Conservation (phyloP, 2,888 invertebrate genomes). For the Ptychoptera albimana region DNA sequence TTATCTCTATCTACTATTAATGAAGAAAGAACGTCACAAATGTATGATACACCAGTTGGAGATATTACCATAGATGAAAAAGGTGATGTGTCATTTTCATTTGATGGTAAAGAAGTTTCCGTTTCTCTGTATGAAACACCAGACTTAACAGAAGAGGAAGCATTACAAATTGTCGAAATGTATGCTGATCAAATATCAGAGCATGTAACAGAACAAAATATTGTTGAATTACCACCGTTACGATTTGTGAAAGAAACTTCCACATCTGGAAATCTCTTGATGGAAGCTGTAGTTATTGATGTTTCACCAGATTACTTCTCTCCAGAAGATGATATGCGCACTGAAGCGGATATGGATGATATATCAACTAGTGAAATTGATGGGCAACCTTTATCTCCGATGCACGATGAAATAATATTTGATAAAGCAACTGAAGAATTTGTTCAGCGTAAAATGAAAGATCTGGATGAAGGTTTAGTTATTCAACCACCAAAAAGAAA, state of each 20-base stretch:
- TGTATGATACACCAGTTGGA: slow-evolving; percentile 70
- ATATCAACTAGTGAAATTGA: slow-evolving; percentile 67
- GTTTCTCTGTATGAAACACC: slow-evolving; percentile 85
- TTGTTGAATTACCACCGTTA: slow-evolving; percentile 73
- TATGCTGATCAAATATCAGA: slow-evolving; percentile 86
- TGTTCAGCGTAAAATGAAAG: slow-evolving; percentile 25
- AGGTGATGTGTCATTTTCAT: slow-evolving; percentile 77
- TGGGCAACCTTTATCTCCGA: slow-evolving; percentile 36
- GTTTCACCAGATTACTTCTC: slow-evolving; percentile 72
- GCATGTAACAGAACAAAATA: slow-evolving; percentile 68
- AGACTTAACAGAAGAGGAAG: slow-evolving; percentile 82
- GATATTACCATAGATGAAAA: slow-evolving; percentile 64
- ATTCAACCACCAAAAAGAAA: slow-evolving; percentile 35
- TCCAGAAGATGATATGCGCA: slow-evolving; percentile 63
- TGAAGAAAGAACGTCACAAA: slow-evolving; percentile 76
- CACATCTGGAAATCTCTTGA: slow-evolving; percentile 68
- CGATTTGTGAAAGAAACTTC: slow-evolving; percentile 81
- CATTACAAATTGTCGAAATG: slow-evolving; percentile 83
- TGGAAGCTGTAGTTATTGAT: slow-evolving; percentile 86
- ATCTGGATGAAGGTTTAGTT: slow-evolving; percentile 39
- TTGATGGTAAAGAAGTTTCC: slow-evolving; percentile 82
- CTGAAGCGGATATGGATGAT: slow-evolving; percentile 76
- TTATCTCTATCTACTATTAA: slow-evolving; percentile 81
- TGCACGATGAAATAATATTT: slow-evolving; percentile 29
- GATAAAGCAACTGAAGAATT: slow-evolving; percentile 36